phyloP scores from a whole-genome alignment of 2,888 invertebrate species.

The Acholoe squamosa region DNA sequence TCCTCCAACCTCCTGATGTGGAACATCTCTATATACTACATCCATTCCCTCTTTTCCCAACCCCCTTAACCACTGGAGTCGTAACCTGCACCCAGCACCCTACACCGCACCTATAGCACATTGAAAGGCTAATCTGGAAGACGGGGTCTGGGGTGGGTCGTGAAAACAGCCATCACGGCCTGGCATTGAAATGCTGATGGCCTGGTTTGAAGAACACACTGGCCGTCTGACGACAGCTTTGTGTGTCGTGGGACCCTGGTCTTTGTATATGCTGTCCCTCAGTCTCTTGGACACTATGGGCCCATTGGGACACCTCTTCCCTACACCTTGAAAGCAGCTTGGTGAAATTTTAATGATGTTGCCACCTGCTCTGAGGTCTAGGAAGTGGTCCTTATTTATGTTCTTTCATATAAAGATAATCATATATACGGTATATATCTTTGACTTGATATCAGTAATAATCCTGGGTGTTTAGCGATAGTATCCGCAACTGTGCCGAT shows the following conservation, averaged over 20 bases:
- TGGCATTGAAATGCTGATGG: constrained; percentile 59
- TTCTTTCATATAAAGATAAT: neutral
- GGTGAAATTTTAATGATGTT: constrained; percentile 61
- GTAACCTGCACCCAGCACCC: neutral
- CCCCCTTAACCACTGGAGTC: neutral
- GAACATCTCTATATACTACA: too few species aligned
- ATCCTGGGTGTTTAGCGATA: too few species aligned
- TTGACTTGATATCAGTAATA: too few species aligned
- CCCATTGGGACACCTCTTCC: constrained; percentile 46
- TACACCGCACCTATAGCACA: neutral
- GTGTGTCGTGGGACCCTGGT: constrained; percentile 9
- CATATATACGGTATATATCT: neutral
- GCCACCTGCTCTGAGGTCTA: constrained; percentile 31
- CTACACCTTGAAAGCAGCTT: constrained; percentile 49
- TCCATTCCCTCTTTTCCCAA: neutral
- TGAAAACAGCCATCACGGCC: constrained; percentile 41
- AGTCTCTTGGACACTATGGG: constrained; percentile 21
- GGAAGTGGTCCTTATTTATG: neutral
- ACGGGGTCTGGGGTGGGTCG: neutral
- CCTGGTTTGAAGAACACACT: constrained; percentile 23
- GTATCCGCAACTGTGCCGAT: too few species aligned
- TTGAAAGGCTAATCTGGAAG: constrained; percentile 36
- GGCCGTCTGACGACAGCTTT: constrained; percentile 45
- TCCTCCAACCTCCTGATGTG: neutral
- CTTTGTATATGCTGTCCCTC: constrained; percentile 7